Evolutionary conservation across 2,797 vertebrate genomes (phyloP).

Genomic region (Urocyon cinereoargenteus): DNA sequence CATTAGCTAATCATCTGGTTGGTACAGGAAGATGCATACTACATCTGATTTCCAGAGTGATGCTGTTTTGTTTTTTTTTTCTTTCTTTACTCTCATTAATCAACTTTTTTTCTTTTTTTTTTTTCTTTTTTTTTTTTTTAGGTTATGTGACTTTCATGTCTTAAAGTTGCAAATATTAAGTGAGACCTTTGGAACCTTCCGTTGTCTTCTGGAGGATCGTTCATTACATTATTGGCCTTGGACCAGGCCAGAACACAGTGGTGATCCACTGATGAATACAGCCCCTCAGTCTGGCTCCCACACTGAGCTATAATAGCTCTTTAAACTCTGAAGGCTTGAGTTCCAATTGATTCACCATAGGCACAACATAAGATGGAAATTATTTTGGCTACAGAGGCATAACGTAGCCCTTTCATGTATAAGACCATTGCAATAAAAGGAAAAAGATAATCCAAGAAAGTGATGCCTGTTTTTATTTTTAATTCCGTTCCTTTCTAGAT

Average conservation of each 20-base stretch:
- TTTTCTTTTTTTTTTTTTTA: not conserved
- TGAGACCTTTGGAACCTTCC: conserved; percentile 37
- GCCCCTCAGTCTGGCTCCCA: not conserved
- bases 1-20: not conserved
- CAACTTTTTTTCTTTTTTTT: not conserved
- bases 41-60: conserved; percentile 34
- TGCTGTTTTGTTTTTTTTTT: not conserved
- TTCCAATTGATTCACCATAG: conserved; percentile 42
- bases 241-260: not conserved
- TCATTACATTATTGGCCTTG: conserved; percentile 37
- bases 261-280: not conserved
- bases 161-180: conserved; percentile 56
- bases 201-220: not conserved
- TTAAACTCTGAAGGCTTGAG: conserved; percentile 53
- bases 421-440: conserved; percentile 36
- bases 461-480: conserved; percentile 50
- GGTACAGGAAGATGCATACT: not conserved
- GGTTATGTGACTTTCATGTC: not conserved
- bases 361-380: conserved; percentile 55
- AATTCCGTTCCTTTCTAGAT: conserved; percentile 54
- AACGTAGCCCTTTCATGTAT: conserved; percentile 13
- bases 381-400: conserved; percentile 35
- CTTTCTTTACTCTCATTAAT: not conserved
- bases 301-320: conserved; percentile 14
- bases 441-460: conserved; percentile 34